Conservation (phyloP, 1,140 invertebrate genomes). For the Pollicipes pollicipes region DNA sequence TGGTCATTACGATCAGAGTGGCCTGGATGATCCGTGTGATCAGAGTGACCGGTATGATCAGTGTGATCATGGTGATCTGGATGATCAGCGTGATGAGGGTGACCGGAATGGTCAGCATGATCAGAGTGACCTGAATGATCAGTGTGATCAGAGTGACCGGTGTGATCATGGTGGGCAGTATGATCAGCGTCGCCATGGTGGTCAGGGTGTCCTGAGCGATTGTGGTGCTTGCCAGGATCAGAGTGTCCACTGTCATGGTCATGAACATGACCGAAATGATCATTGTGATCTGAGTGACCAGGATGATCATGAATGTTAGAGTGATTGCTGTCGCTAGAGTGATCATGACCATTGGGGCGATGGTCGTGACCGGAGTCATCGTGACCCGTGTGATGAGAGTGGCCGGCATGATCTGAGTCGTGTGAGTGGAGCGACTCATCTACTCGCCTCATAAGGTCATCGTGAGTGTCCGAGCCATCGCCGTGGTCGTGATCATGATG, state of each 20-base stretch:
- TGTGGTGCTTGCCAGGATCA: background rate
- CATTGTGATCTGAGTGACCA: background rate
- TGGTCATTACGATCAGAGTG: no score
- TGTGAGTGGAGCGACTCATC: background rate
- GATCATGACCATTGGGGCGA: no score
- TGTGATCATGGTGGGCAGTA: background rate
- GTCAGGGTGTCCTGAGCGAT: background rate
- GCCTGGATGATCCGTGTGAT: no score
- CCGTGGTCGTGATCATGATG: constrained; percentile 70
- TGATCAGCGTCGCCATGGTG: background rate
- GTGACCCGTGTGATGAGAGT: no score
- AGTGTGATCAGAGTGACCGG: background rate
- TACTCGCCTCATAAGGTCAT: background rate
- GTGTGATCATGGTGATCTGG: no score
- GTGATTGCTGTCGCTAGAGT: no score
- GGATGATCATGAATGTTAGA: no score
- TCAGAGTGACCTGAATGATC: background rate
- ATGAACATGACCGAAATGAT: no score
- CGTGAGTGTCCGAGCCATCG: constrained; percentile 30
- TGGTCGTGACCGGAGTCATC: no score
- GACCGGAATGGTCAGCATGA: no score
- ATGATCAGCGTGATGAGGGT: no score
- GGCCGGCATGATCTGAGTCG: background rate
- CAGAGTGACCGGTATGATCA: no score
- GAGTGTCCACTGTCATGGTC: background rate